These are phyloP conservation scores for Chlorops oryzae DNA, from an alignment of 1,140 invertebrate genomes.

Conservation along the genomic window DNA sequence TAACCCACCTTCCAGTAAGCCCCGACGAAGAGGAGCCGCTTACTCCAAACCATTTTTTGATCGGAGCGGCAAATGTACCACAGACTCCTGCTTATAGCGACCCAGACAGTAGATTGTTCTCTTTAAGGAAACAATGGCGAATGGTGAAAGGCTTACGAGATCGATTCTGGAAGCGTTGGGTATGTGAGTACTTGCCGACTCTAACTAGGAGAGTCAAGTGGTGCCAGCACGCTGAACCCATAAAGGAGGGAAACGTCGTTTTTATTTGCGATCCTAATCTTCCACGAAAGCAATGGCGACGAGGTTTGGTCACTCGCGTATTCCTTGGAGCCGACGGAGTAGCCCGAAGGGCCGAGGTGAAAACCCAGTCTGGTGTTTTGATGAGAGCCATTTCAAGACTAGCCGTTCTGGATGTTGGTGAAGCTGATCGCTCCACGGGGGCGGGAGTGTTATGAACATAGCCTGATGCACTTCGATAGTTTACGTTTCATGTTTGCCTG, in stretches of 20 bases:
- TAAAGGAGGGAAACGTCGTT: conserved; percentile 1
- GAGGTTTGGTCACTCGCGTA: neutral
- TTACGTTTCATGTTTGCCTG: no score
- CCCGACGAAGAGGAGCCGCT: conserved; percentile 21
- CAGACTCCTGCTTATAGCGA: neutral
- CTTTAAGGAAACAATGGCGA: conserved; percentile 11
- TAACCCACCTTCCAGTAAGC: conserved; percentile 26
- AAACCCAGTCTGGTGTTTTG: conserved; percentile 1
- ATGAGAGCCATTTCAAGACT: conserved; percentile 3
- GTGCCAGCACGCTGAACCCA: neutral
- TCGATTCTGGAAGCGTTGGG: conserved; percentile 15
- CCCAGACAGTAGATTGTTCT: neutral
- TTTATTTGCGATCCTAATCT: conserved; percentile 8
- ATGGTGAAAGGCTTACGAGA: conserved; percentile 5
- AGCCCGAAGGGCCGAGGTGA: neutral
- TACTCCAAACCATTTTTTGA: conserved; percentile 13
- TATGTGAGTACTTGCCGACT: conserved; percentile 14
- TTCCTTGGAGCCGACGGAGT: neutral
- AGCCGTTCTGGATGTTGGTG: no score
- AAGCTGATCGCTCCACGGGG: conserved; percentile 4
- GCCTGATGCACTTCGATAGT: no score
- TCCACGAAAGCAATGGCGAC: no score
- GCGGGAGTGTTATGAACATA: conserved; percentile 8
- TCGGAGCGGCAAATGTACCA: conserved; percentile 1
- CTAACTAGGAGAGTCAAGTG: conserved; percentile 14